These are phyloP conservation scores for Pristionchus arcanus DNA, from an alignment of 2,888 invertebrate genomes.

Conservation along the genomic window DNA sequence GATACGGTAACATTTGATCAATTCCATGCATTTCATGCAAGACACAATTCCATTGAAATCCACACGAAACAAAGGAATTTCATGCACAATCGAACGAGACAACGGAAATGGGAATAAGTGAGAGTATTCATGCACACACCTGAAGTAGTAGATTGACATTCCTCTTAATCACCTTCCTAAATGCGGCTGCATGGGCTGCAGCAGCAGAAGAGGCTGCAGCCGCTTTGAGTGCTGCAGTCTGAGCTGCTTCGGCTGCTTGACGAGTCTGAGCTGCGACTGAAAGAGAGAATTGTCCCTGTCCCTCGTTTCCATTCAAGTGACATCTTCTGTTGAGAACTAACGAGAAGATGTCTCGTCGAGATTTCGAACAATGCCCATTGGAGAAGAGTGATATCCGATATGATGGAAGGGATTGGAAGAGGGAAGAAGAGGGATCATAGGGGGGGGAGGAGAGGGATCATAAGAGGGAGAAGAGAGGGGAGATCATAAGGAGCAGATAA, in stretches of 20 bases:
- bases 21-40: neutral
- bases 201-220: conserved; percentile 54
- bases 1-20: neutral
- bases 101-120: neutral
- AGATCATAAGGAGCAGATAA: neutral
- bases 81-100: neutral
- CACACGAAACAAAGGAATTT: neutral
- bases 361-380: conserved; percentile 31
- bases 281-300: no score
- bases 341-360: neutral
- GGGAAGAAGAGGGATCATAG: neutral
- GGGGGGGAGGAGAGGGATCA: neutral
- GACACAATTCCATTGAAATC: neutral
- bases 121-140: conserved; percentile 21
- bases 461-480: neutral
- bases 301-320: conserved; percentile 2
- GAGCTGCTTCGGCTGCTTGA: conserved; percentile 25
- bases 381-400: neutral
- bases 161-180: conserved; percentile 47
- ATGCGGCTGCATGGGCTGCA: conserved; percentile 49
- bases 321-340: neutral
- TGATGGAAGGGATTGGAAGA: neutral
- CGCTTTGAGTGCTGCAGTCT: conserved; percentile 50
- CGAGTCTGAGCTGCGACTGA: conserved; percentile 41
- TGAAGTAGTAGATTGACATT: conserved; percentile 27